Evolutionary conservation across 2,113 vertebrate species (phyloP).

Genomic region (Siniperca knerii): DNA sequence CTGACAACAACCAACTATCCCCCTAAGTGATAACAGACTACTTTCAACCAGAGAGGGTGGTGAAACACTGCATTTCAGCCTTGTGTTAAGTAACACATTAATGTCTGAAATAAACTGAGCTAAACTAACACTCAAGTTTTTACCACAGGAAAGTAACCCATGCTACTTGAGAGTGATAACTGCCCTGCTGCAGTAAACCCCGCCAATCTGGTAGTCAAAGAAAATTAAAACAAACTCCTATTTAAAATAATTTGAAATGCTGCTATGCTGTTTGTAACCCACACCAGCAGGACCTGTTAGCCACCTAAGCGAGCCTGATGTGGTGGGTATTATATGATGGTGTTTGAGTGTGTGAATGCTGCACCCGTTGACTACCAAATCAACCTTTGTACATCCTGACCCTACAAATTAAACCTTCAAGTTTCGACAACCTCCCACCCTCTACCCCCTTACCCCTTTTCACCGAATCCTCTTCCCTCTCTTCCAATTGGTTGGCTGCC

Average conservation of each 20-base stretch:
- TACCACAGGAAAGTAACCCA: neutral
- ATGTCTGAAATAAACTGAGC: neutral
- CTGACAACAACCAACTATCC: neutral
- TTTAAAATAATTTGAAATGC: neutral
- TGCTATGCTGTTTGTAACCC: neutral
- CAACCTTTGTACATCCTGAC: neutral
- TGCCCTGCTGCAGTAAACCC: neutral
- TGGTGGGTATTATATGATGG: conserved; percentile 9
- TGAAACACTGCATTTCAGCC: no score
- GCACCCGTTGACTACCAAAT: neutral
- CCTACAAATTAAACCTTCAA: conserved; percentile 18
- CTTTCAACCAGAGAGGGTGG: neutral
- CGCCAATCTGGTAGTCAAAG: neutral
- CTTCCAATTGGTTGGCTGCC: conserved; percentile 79
- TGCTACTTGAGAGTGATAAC: neutral
- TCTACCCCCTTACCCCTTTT: conserved; percentile 45
- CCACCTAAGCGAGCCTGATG: neutral
- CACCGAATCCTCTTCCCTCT: conserved; percentile 75
- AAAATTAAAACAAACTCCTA: conserved; percentile 1
- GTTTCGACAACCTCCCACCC: conserved; percentile 11
- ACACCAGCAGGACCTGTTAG: neutral
- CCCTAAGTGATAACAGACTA: no score
- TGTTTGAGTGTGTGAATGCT: conserved; percentile 14
- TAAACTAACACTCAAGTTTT: neutral
- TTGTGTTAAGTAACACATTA: neutral